A percentile compares a stretch with the other conserved stretches of the same genome.
phyloP scores from a whole-genome alignment of 2,888 invertebrate species.

The Dicycla oo region DNA sequence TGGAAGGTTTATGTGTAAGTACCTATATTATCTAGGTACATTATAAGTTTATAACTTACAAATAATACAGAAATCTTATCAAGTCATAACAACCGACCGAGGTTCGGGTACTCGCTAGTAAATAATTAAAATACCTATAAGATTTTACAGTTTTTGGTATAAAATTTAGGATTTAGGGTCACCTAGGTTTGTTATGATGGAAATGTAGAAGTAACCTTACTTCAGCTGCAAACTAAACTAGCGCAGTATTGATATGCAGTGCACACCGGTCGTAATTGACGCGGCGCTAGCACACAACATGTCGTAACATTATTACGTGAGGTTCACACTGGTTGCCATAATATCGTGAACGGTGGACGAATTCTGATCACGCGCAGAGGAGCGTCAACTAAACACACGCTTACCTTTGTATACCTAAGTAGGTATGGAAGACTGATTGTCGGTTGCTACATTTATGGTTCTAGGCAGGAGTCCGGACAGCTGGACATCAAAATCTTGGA shows the following conservation, averaged over 20 bases:
- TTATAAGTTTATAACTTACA: no score
- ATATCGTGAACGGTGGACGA: slow-evolving; percentile 14
- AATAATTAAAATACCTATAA: no score
- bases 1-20: no score
- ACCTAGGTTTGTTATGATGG: no score
- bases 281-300: slow-evolving; percentile 32
- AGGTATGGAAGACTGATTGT: background rate
- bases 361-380: slow-evolving; percentile 44
- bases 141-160: no score
- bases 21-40: no score
- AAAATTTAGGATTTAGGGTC: no score
- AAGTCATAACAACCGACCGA: no score
- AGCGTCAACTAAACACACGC: slow-evolving; percentile 8
- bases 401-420: background rate
- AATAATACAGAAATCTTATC: no score
- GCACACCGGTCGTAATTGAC: slow-evolving; percentile 45
- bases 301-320: slow-evolving; percentile 63
- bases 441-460: background rate
- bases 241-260: slow-evolving; percentile 50
- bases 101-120: no score
- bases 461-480: no score
- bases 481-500: background rate
- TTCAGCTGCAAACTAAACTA: slow-evolving; percentile 20
- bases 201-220: background rate
- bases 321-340: slow-evolving; percentile 56